These are phyloP conservation scores for Rhea pennata DNA, from an alignment of 2,113 vertebrate species.

Conservation along the genomic window DNA sequence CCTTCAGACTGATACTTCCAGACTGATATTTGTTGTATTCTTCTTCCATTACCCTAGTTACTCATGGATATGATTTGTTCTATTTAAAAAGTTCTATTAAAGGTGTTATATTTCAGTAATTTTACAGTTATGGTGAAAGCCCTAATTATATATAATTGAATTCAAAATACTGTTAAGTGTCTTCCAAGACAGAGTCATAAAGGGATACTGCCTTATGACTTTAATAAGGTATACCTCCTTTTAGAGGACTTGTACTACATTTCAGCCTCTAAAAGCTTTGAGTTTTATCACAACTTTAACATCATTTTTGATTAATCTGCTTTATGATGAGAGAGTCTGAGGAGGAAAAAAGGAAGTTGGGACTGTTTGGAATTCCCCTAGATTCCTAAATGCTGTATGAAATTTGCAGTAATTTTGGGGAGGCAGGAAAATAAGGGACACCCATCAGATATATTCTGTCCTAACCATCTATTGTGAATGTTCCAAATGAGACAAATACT, in stretches of 20 bases:
- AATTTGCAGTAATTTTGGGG: not conserved
- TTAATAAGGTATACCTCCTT: not conserved
- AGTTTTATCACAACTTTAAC: not conserved
- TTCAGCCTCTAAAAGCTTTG: not conserved
- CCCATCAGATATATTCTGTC: not conserved
- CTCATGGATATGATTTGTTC: not conserved
- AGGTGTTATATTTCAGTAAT: not conserved
- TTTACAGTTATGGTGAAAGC: not conserved
- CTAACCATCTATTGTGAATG: not conserved
- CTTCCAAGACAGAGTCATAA: not conserved
- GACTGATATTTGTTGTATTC: not conserved
- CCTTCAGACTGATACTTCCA: not conserved
- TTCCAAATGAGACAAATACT: not conserved
- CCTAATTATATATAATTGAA: not conserved
- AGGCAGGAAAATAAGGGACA: not conserved
- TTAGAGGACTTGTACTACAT: not conserved
- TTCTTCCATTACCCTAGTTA: not conserved
- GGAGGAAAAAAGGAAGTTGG: not conserved
- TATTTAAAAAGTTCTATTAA: not conserved
- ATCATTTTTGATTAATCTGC: not conserved
- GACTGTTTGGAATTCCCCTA: not conserved
- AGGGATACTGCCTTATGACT: not conserved
- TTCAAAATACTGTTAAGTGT: not conserved
- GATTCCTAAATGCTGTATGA: not conserved
- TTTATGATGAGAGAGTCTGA: not conserved